Conservation (phyloP, 2,113 vertebrate species). For the Halichoerus grypus region DNA sequence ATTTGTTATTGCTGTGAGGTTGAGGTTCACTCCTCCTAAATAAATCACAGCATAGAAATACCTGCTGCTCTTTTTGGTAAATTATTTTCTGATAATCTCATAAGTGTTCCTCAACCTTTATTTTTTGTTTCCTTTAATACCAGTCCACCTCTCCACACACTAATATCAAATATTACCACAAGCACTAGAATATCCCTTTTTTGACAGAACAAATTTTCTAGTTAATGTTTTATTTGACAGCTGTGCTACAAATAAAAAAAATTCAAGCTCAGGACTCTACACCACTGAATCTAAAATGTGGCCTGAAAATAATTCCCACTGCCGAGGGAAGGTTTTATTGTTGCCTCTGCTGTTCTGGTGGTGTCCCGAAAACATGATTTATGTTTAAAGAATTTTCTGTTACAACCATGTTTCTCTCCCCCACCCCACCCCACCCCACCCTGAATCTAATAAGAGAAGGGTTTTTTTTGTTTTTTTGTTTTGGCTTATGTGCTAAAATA, state of each 20-base stretch:
- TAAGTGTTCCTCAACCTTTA: conserved; percentile 78
- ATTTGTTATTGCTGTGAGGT: conserved; percentile 62
- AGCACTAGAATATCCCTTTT: conserved; percentile 82
- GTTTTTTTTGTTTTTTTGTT: background rate
- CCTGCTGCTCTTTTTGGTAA: conserved; percentile 75
- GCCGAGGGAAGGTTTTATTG: conserved; percentile 85
- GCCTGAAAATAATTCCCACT: conserved; percentile 85
- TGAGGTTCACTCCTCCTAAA: conserved; percentile 57
- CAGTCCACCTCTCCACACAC: conserved; percentile 71
- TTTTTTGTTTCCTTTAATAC: conserved; percentile 79
- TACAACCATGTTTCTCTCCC: conserved; percentile 63
- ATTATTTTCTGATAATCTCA: conserved; percentile 75
- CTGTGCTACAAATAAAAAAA: conserved; percentile 87
- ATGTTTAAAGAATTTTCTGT: conserved; percentile 84
- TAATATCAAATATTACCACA: conserved; percentile 78
- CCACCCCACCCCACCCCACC: background rate
- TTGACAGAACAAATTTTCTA: conserved; percentile 87
- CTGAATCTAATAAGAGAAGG: conserved; percentile 79
- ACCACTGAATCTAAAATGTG: conserved; percentile 83
- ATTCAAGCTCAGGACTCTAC: conserved; percentile 80
- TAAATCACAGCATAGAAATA: conserved; percentile 80
- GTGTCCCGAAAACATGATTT: conserved; percentile 84
- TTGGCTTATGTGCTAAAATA: conserved; percentile 79
- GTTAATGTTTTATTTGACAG: conserved; percentile 89
- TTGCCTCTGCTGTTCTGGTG: conserved; percentile 81